phyloP scores from a whole-genome alignment of 2,113 vertebrate genomes.

The Gallinago media region DNA sequence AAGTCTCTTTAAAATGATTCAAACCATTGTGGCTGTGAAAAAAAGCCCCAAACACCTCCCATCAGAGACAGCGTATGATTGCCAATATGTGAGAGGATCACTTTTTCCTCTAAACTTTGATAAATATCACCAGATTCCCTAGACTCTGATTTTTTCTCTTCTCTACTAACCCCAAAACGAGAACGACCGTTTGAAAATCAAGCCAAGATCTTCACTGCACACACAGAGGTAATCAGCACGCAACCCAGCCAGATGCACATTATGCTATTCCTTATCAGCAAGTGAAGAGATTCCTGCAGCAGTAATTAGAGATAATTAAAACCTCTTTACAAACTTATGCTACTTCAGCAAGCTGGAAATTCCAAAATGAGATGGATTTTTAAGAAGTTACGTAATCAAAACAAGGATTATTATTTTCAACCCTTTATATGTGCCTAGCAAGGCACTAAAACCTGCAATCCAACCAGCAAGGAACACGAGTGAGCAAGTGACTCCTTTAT shows the following conservation, averaged over 20 bases:
- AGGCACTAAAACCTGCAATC: neutral
- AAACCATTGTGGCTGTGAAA: neutral
- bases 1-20: neutral
- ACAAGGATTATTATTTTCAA: neutral
- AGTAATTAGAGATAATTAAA: constrained; percentile 12
- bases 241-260: constrained; percentile 13
- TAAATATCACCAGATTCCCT: neutral
- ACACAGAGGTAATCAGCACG: neutral
- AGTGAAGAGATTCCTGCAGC: constrained; percentile 45
- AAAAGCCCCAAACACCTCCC: neutral
- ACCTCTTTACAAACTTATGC: neutral
- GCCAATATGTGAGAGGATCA: neutral
- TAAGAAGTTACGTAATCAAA: constrained; percentile 1
- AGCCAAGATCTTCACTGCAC: neutral
- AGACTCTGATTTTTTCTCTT: neutral
- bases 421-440: neutral
- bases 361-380: constrained; percentile 27
- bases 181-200: neutral
- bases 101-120: neutral
- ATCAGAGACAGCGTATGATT: accelerated
- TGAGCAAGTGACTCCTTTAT: neutral
- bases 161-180: neutral
- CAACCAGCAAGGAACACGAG: neutral
- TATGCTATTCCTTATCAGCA: constrained; percentile 33
- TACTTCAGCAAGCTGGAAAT: constrained; percentile 17